Evolutionary conservation across 2,113 vertebrate species (phyloP), one percentile per base, ranked within the genome.

Genomic region (Hemiprocne comata): DNA sequence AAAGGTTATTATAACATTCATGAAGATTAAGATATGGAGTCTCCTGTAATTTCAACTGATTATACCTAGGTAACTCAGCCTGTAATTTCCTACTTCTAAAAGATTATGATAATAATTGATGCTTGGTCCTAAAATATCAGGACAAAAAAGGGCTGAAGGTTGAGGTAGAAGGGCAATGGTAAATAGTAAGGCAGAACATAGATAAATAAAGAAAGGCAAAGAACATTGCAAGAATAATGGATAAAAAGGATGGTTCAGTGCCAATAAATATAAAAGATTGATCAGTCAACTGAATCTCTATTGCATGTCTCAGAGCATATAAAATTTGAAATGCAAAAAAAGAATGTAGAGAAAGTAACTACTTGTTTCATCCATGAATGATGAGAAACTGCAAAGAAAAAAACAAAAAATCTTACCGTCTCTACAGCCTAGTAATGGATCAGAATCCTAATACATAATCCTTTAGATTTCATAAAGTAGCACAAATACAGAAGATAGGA

Each of bases 151-250:
- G 89, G 15, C 17, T 65, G 23, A 51, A 87, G 14, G 31, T 18
- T 96, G 64, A 53, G 26, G 57, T 50, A 85, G 70, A 85, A 90
- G 20, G 15, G 17, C 50, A 89, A 94, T 34, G 87, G 18, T 53
- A 93, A 97, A 89, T 48, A 84, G 73, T 38, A 85, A 19, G 40
- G 19, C n/a, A 94, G 86, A 81, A 90, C n/a, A 61, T 38, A 88
- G 79, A 74, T 36, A 88, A 93, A 86, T 61, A 64, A 33, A 38
- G 31, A 31, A 91, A 65, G 64, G 12, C n/a, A 76, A 82, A 90
- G 34, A 91, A 58, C 23, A 17, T 10, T 72, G 17, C 17, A 82
- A 87, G 61, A 94, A 77, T 85, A 97, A 83, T 60, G 18, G 80
- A n/a, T 91, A 57, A 83, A 95, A 96, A 88, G 17, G 23, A 60